Percentiles rank a stretch among this genome's conserved stretches.
Evolutionary conservation across 2,113 vertebrate species (phyloP).

Genomic region (human): DNA sequence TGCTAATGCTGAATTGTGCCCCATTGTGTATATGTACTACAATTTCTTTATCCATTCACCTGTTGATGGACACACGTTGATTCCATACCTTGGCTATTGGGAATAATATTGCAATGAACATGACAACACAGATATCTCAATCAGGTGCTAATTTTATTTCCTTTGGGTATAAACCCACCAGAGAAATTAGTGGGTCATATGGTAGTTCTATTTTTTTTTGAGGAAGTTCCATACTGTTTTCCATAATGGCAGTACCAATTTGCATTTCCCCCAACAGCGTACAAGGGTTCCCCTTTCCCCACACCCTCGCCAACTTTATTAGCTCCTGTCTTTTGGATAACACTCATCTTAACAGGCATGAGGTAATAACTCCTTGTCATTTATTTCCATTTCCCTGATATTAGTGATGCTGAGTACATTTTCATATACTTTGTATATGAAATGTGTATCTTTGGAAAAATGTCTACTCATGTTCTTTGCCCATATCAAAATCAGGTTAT

Average conservation of each 20-base stretch:
- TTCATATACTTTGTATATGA: not conserved
- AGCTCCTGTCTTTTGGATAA: not conserved
- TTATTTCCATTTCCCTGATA: not conserved
- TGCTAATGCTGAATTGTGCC: not conserved
- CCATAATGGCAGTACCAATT: not conserved
- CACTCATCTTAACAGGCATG: not conserved
- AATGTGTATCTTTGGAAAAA: not conserved
- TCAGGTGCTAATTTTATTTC: not conserved
- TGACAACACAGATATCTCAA: not conserved
- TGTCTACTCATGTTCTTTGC: not conserved
- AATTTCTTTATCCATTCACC: not conserved
- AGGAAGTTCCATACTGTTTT: not conserved
- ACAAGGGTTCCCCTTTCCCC: not conserved
- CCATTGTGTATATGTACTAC: not conserved
- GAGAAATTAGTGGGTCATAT: not conserved
- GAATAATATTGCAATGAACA: not conserved
- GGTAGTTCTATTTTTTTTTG: not conserved
- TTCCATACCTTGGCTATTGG: not conserved
- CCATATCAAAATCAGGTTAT: not conserved
- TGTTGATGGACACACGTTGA: not conserved
- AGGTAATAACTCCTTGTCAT: not conserved
- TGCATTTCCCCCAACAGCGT: not conserved
- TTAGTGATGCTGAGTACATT: not conserved
- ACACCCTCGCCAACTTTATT: not conserved
- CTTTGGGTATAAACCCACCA: too few species aligned